Evolutionary conservation across 2,888 invertebrate genomes (phyloP), one percentile per base, ranked within the genome.

Genomic region (Eupithecia inturbata): DNA sequence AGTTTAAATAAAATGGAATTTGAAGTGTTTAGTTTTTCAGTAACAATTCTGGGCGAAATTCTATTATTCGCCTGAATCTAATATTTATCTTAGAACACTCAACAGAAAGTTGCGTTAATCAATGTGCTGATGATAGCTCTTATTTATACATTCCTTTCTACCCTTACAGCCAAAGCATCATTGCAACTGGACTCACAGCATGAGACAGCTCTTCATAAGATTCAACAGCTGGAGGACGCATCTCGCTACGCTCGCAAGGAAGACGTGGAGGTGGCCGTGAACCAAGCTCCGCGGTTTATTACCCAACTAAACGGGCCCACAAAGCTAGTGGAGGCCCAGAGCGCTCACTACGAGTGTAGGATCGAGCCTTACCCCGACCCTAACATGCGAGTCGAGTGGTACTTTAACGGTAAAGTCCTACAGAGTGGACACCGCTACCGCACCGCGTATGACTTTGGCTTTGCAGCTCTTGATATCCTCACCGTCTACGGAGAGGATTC

Each of bases 391-490:
- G 97, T 98, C 0, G 98, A 98, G 91, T 98, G 98, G 98, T 97
- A 97, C 94, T 98, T 98, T 85, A 98, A 99, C 89, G 98, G 98
- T 67, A 96, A 98, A 89, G 97, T 98, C 64, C 92, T 98, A 68
- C 97, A 96, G 83, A 97, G 97, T 77, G 98, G 98, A 72, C 98
- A 99, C 87, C 96, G 99, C 77, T 98, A 98, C 95, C 96, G 98
- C 85, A 99, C 99, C 67, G 97, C 98, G 67, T 98, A 97, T 86
- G 99, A 99, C 89, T 99, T 99, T 89, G 99, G 99, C 66, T 99
- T 99, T 91, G 98, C 99, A 73, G 98, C 99, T 70, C 95, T 99
- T 78, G 99, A 99, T 89, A 97, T 99, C 77, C 95, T 99, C 39
- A 97, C 98, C 62, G 98, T 98, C 1, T 98, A 98, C 84, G 97